phyloP scores from a whole-genome alignment of 1,140 invertebrate species.

The Meloidogyne exigua region DNA sequence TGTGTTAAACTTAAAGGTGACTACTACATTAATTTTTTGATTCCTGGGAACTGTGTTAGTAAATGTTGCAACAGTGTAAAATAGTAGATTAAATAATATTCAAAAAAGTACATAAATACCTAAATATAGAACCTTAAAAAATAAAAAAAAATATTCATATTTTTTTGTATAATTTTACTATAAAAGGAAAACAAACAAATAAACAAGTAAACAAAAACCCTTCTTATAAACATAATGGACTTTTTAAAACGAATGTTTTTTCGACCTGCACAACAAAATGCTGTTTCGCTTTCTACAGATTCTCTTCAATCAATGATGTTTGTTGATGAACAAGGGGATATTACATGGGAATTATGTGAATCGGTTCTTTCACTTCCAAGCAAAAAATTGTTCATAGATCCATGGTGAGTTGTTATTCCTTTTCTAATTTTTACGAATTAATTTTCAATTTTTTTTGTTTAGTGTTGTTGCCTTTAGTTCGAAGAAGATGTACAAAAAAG shows the following conservation, averaged over 20 bases:
- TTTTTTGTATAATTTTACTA: too few relatives aligned
- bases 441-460: not conserved
- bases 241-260: not conserved
- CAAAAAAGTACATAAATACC: too few relatives aligned
- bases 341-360: slow-evolving; percentile 1
- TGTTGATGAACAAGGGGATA: not conserved
- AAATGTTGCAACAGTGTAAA: too few relatives aligned
- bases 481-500: not conserved
- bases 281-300: not conserved
- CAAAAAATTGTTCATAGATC: not conserved
- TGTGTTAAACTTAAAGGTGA: too few relatives aligned
- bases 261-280: not conserved
- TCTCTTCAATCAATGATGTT: not conserved
- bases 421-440: not conserved
- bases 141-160: too few relatives aligned
- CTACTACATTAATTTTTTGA: too few relatives aligned
- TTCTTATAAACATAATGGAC: not conserved
- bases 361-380: not conserved
- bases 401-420: not conserved
- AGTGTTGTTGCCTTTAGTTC: not conserved
- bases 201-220: too few relatives aligned
- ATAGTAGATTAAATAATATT: too few relatives aligned
- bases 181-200: too few relatives aligned
- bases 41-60: too few relatives aligned
- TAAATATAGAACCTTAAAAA: too few relatives aligned